Conservation (phyloP, 2,113 vertebrate species). For the human region DNA sequence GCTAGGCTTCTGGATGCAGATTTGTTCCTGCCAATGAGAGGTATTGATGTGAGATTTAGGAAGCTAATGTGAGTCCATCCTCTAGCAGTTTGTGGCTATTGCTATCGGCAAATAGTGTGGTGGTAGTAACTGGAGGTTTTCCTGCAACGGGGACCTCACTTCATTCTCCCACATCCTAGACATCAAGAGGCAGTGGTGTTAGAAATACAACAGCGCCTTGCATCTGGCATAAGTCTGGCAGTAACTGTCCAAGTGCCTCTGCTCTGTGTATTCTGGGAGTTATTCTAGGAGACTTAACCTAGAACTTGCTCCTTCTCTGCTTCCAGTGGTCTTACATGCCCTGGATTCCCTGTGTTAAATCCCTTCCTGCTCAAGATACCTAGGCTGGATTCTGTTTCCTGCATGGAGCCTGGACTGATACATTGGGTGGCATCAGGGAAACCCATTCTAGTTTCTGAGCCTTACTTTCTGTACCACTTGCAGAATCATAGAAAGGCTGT, state of each 20-base stretch:
- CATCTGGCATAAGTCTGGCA: not conserved
- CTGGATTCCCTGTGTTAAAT: not conserved
- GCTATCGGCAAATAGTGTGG: not conserved
- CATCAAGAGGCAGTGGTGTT: not conserved
- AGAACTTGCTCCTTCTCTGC: not conserved
- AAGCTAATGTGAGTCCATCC: not conserved
- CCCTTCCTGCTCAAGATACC: not conserved
- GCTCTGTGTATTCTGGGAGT: not conserved
- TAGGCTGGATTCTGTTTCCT: not conserved
- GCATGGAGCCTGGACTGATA: no score
- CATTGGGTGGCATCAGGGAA: not conserved
- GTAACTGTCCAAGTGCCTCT: not conserved
- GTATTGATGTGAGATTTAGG: not conserved
- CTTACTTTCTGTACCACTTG: not conserved
- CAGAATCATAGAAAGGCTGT: not conserved
- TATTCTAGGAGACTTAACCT: not conserved
- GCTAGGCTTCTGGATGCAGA: not conserved
- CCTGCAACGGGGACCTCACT: accelerated
- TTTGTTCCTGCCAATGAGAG: not conserved
- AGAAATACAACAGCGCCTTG: accelerated
- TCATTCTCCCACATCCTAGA: no score
- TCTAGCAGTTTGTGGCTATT: not conserved
- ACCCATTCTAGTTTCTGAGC: not conserved
- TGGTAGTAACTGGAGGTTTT: not conserved
- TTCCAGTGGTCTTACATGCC: not conserved